Base-by-base conservation (phyloP, 2,888 invertebrate species). In the Saturnia pavonia region DNA sequence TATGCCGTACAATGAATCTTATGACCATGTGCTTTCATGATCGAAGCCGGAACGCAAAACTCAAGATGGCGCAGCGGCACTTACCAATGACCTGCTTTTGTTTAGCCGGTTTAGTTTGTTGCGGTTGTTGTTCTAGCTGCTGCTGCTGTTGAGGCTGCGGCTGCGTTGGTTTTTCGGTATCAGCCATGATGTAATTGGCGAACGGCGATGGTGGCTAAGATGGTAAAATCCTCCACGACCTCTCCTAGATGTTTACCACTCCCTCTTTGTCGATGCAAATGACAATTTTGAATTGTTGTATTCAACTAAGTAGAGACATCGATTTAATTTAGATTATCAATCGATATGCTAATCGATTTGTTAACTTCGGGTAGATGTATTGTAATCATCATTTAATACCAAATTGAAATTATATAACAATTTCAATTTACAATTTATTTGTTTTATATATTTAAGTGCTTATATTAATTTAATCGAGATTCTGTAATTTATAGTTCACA, bases 141-240 rank as follows among this genome's bases (percentile, higher is more conserved):
- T 96, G 89, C 81, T 96, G 95, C 95, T 95, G 96, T 94, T 96
- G 89, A 83, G 88, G 94, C 91, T 95, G 95, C 95, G 95, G 92
- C 95, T 96, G 94, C 95, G 96, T 96, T 95, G 96, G 96, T 95
- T 96, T 96, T 95, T 97, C 98, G 96, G 98, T 96, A 97, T 98
- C 98, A 97, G 98, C 98, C 98, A 98, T 98, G 96, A 96, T 96
- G 96, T 96, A 95, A 95, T 96, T 96, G 95, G 95, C 95, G 95
- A 95, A 95, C 95, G 96, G 95, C 95, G 96, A 95, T 95, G 95
- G 95, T 95, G 95, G 94, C 92, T 92, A 94, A 72, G 94, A 94
- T 94, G 94, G 95, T 95, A 95, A 95, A 95, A 95, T 95, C 95
- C 96, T 96, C 96, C 96, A 96, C 96, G 95, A 95, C 96, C 96